These are phyloP conservation scores for Acanthurus tractus DNA, from an alignment of 2,797 vertebrate genomes.

Conservation along the genomic window DNA sequence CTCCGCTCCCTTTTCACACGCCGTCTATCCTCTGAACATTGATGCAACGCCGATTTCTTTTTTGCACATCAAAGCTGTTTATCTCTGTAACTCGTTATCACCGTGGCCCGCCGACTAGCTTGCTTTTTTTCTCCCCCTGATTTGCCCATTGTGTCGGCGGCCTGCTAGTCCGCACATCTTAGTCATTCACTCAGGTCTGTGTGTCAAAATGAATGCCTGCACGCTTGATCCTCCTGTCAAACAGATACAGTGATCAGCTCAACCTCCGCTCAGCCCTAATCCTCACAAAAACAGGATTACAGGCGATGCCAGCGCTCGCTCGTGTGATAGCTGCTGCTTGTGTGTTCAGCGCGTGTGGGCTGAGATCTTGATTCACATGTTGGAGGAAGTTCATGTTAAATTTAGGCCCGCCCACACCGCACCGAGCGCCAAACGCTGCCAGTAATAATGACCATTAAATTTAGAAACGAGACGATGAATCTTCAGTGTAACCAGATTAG, in stretches of 20 bases:
- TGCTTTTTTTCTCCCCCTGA: constrained; percentile 29
- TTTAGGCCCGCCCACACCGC: constrained; percentile 32
- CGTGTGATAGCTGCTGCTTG: constrained; percentile 62
- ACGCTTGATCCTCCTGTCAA: constrained; percentile 73
- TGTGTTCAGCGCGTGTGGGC: constrained; percentile 47
- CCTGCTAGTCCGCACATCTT: constrained; percentile 37
- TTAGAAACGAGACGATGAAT: constrained; percentile 9
- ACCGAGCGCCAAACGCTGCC: neutral
- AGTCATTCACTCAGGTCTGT: constrained; percentile 49
- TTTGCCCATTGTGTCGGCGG: constrained; percentile 49
- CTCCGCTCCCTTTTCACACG: neutral
- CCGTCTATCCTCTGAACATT: constrained; percentile 6
- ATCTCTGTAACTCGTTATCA: constrained; percentile 39
- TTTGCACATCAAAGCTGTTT: constrained; percentile 45
- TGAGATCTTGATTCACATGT: constrained; percentile 61
- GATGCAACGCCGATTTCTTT: constrained; percentile 32
- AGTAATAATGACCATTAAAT: constrained; percentile 29
- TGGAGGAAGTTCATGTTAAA: constrained; percentile 55
- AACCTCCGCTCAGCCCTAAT: constrained; percentile 66
- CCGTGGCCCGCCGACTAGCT: constrained; percentile 32
- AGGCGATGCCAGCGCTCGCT: constrained; percentile 48
- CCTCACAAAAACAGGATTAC: constrained; percentile 71
- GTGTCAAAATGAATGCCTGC: constrained; percentile 69
- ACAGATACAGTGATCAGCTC: constrained; percentile 68
- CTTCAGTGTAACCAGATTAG: constrained; percentile 31